These are phyloP conservation scores for Gadopsis bispinosus DNA, from an alignment of 2,797 vertebrate species.

Conservation along the genomic window DNA sequence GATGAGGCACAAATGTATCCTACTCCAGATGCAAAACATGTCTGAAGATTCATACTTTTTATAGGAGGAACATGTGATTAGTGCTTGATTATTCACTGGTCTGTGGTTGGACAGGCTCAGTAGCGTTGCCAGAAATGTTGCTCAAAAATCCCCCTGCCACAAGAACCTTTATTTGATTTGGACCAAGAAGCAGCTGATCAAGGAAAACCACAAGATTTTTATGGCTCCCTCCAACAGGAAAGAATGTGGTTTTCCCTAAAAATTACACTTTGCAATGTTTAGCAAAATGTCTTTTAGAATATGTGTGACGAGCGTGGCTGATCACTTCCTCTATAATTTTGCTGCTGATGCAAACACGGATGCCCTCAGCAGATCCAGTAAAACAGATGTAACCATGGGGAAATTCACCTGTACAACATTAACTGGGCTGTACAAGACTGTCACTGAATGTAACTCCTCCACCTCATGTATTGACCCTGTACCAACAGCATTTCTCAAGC, in stretches of 20 bases:
- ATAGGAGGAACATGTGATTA: conserved; percentile 59
- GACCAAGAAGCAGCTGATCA: conserved; percentile 46
- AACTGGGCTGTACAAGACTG: too few relatives aligned
- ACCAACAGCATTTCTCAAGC: too few relatives aligned
- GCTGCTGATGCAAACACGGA: too few relatives aligned
- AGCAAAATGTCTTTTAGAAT: conserved; percentile 16
- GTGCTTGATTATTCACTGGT: conserved; percentile 50
- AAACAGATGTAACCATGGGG: too few relatives aligned
- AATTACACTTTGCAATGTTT: conserved; percentile 21
- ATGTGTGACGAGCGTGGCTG: conserved; percentile 5
- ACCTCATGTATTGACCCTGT: too few relatives aligned
- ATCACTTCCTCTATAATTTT: conserved; percentile 20
- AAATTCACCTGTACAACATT: too few relatives aligned
- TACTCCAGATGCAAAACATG: conserved; percentile 22
- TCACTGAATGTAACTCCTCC: too few relatives aligned
- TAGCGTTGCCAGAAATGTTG: conserved; percentile 56
- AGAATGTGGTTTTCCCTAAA: conserved; percentile 35
- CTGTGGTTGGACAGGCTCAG: conserved; percentile 26
- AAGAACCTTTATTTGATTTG: conserved; percentile 59
- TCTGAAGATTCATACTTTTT: conserved; percentile 30
- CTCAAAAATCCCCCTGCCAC: conserved; percentile 58
- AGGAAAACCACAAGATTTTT: conserved; percentile 50
- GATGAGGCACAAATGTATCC: conserved; percentile 10
- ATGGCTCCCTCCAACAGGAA: conserved; percentile 42
- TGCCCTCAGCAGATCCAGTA: too few relatives aligned